Conservation (phyloP, 2,888 invertebrate species). For the Drosophila affinis region DNA sequence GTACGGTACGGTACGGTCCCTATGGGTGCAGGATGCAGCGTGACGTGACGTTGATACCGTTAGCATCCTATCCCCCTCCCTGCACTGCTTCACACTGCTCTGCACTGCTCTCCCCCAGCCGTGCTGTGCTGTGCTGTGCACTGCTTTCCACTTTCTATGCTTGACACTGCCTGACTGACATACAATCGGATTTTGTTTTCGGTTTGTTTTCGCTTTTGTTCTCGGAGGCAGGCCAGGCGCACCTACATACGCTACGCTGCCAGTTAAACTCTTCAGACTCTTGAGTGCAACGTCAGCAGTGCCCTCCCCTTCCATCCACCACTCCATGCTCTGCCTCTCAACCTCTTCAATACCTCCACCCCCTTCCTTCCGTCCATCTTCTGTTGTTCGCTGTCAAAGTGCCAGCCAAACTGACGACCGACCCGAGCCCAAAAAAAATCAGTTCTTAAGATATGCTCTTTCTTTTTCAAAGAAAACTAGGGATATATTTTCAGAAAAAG, state of each 20-base stretch:
- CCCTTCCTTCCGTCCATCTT: background rate
- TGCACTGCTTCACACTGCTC: background rate
- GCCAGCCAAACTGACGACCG: constrained; percentile 60
- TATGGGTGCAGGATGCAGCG: background rate
- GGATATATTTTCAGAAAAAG: background rate
- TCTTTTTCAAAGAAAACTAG: background rate
- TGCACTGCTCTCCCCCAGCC: background rate
- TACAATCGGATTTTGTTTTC: constrained; percentile 11
- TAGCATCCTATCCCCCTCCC: background rate
- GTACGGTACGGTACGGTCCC: background rate
- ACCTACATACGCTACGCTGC: background rate
- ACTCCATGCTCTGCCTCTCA: background rate
- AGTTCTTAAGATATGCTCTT: constrained; percentile 6
- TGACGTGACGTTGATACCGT: background rate
- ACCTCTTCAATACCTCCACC: background rate
- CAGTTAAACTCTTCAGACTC: constrained; percentile 4
- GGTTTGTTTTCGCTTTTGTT: constrained; percentile 7
- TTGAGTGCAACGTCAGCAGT: constrained; percentile 38
- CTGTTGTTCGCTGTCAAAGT: constrained; percentile 1
- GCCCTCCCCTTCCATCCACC: constrained; percentile 14
- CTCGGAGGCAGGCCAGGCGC: constrained; percentile 7
- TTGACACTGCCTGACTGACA: constrained; percentile 1
- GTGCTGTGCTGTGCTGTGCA: background rate
- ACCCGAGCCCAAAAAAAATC: constrained; percentile 31
- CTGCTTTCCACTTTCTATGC: background rate